Evolutionary conservation across 2,113 vertebrate genomes (phyloP).

Genomic region (Laticauda colubrina): DNA sequence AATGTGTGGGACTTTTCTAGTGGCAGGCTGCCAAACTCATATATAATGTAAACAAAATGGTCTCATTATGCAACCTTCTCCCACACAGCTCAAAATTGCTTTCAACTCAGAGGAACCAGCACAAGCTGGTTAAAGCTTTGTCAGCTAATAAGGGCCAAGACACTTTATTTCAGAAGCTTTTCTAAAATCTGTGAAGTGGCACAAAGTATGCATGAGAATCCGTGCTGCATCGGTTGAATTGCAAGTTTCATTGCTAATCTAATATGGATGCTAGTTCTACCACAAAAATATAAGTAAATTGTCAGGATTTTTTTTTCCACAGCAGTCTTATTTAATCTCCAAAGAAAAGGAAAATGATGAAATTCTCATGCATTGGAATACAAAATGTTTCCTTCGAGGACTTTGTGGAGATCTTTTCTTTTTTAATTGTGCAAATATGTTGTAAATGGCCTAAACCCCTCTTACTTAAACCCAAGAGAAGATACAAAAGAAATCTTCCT

Average conservation of each 20-base stretch:
- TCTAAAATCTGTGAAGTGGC: neutral
- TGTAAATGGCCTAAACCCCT: neutral
- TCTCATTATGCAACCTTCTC: slow-evolving; percentile 28
- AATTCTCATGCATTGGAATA: neutral
- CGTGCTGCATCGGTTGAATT: slow-evolving; percentile 5
- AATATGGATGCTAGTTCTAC: neutral
- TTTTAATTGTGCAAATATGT: neutral
- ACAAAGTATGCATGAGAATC: slow-evolving; percentile 28
- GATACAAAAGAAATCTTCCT: neutral
- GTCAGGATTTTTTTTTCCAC: neutral
- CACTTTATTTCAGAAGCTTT: slow-evolving; percentile 13
- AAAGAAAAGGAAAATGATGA: neutral
- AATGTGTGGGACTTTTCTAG: slow-evolving; percentile 52
- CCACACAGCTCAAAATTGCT: slow-evolving; percentile 32
- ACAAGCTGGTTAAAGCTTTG: slow-evolving; percentile 5
- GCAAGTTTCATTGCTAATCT: neutral
- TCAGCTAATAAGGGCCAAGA: slow-evolving; percentile 34
- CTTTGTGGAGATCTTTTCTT: neutral
- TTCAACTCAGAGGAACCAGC: slow-evolving; percentile 27
- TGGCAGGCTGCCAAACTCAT: slow-evolving; percentile 52
- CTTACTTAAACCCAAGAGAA: neutral
- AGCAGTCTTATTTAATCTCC: neutral
- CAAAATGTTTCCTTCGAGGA: neutral
- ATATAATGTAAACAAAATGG: slow-evolving; percentile 50
- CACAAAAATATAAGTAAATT: neutral